Conservation (phyloP, 2,797 vertebrate species). For the Cuculus canorus region DNA sequence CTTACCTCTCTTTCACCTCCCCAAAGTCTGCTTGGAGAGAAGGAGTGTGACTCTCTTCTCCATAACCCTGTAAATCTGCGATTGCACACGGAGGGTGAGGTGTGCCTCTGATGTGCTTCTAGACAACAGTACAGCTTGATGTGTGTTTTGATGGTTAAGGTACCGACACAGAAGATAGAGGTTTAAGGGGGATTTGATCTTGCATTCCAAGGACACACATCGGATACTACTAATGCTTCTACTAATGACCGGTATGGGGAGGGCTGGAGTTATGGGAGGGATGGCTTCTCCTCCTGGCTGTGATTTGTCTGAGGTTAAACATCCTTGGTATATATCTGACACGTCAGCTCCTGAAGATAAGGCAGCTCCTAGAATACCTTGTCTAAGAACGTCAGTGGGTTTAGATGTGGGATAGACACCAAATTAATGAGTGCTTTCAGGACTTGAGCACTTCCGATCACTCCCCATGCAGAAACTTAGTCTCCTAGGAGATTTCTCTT, state of each 20-base stretch:
- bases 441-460: neutral
- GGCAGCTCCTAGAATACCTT: neutral
- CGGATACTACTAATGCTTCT: neutral
- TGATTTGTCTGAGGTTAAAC: neutral
- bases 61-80: neutral
- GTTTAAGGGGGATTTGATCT: neutral
- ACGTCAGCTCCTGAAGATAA: neutral
- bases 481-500: neutral
- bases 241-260: neutral
- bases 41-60: neutral
- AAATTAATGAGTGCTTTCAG: neutral
- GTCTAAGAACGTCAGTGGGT: neutral
- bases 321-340: accelerated
- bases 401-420: neutral
- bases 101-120: neutral
- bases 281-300: neutral
- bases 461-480: neutral
- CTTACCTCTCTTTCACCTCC: neutral
- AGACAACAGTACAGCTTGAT: neutral
- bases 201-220: neutral
- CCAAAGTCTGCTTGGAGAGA: neutral
- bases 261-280: neutral
- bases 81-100: accelerated
- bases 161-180: neutral
- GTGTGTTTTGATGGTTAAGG: neutral